Evolutionary conservation across 2,797 vertebrate genomes (phyloP).

Genomic region (Pelodytes ibericus): DNA sequence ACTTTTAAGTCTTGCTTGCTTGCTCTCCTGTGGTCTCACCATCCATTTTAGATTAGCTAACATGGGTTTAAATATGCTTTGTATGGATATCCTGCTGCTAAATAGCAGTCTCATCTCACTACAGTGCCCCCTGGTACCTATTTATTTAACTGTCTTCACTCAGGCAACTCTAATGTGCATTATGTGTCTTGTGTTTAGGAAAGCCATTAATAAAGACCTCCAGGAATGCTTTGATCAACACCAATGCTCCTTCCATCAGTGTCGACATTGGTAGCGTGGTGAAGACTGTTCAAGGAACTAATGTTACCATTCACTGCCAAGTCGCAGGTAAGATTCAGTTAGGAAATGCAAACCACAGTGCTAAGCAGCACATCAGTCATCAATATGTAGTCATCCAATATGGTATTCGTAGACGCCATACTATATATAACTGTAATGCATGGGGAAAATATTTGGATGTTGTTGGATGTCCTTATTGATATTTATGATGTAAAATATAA

Average conservation of each 20-base stretch:
- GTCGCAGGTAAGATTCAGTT: constrained; percentile 72
- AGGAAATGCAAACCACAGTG: neutral
- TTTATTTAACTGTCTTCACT: constrained; percentile 17
- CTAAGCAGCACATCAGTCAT: too few species aligned
- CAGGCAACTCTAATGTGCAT: constrained; percentile 3
- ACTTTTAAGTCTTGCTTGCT: neutral
- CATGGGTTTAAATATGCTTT: constrained; percentile 23
- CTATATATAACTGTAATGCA: too few species aligned
- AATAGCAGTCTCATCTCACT: constrained; percentile 6
- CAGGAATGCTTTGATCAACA: constrained; percentile 68
- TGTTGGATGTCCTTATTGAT: too few species aligned
- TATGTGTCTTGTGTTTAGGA: constrained; percentile 64
- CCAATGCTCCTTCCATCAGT: constrained; percentile 61
- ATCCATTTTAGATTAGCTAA: constrained; percentile 21
- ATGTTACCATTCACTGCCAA: constrained; percentile 77
- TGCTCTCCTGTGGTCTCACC: constrained; percentile 34
- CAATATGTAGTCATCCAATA: too few species aligned
- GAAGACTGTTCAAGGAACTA: constrained; percentile 71
- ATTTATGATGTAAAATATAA: too few species aligned
- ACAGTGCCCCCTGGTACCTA: constrained; percentile 1
- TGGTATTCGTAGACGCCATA: too few species aligned
- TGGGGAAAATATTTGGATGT: too few species aligned
- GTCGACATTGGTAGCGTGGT: constrained; percentile 73
- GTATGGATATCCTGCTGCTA: constrained; percentile 6
- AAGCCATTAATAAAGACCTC: constrained; percentile 79